Percentiles rank a stretch among this genome's conserved stretches.
Conservation (phyloP, 2,113 vertebrate genomes). For the Lepus timidus region DNA sequence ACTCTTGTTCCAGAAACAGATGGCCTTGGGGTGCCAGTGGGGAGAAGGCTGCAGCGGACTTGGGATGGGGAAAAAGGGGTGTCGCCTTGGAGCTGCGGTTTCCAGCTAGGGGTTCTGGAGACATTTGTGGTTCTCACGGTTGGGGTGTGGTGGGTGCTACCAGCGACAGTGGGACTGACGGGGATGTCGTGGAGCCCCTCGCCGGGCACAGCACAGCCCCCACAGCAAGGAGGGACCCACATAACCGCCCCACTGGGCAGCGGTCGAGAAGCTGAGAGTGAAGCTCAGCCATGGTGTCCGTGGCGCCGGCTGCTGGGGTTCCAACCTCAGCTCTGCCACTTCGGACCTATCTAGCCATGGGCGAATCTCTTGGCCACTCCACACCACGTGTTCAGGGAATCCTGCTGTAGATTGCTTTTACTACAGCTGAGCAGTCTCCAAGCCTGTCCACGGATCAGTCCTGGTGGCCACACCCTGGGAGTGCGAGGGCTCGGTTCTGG, state of each 20-base stretch:
- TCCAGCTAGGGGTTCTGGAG: not conserved
- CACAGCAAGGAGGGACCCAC: too few species aligned
- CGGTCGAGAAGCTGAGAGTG: not conserved
- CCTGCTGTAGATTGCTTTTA: rapidly evolving
- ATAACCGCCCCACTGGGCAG: too few species aligned
- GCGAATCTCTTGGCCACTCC: not conserved
- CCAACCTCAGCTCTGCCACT: not conserved
- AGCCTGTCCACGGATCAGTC: not conserved
- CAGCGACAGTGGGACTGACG: not conserved
- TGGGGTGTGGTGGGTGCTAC: rapidly evolving
- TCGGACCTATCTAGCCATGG: not conserved
- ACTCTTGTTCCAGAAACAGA: not conserved
- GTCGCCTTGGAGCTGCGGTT: not conserved
- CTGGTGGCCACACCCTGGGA: not conserved
- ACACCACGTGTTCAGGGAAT: not conserved
- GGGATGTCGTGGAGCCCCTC: too few species aligned
- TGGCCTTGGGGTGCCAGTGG: not conserved
- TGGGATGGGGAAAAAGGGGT: not conserved
- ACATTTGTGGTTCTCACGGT: not conserved
- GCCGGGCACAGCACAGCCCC: not conserved
- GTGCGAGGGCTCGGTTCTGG: not conserved
- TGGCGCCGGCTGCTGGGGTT: not conserved
- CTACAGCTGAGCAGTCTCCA: not conserved
- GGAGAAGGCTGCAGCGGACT: not conserved
- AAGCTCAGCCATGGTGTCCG: rapidly evolving